Base-by-base conservation (phyloP, 2,888 invertebrate genomes). In the Formica aserva region DNA sequence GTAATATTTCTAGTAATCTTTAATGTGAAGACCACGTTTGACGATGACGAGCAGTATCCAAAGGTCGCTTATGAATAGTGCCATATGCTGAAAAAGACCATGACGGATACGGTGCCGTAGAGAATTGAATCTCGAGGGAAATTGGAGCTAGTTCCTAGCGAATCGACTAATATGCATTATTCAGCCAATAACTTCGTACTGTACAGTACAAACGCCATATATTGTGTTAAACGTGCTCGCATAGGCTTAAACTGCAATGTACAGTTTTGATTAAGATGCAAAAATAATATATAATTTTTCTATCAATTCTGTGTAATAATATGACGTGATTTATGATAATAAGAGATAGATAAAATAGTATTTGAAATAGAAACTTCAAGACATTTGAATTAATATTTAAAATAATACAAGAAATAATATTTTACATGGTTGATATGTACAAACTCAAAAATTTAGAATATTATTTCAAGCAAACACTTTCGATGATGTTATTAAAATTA, bases 91-190 rank as follows among this genome's bases (percentile, higher is more conserved):
- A 77, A 77, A 77, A 67, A 77, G 29, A 9, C 45, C 18, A 18
- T 66, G 26, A 26, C 55, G 41, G 57, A 15, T 67, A 77, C 77
- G 57, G 41, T 77, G n/a, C 76, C 26, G n/a, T 45, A 22, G 38
- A 15, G 66, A 67, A 76, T 82, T 75, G 71, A 38, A 72, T 74
- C 86, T 82, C 86, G n/a, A 22, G 85, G 85, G 88, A 88, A 88
- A 88, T 88, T 84, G 86, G 57, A 48, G 71, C 52, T 83, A 35
- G 81, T 84, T 86, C 75, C 71, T 62, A 65, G 75, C 69, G 60
- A 83, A 87, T 86, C 85, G 83, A 82, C 82, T 89, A 89, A 88
- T 89, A 87, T 87, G 85, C 83, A 88, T 87, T 87, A 86, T 85
- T 87, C 88, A 85, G 66, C 75, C 87, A 87, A 87, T 88, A 87